Base-by-base conservation (phyloP, 2,888 invertebrate genomes). In the Lissocephala sabroskyi region DNA sequence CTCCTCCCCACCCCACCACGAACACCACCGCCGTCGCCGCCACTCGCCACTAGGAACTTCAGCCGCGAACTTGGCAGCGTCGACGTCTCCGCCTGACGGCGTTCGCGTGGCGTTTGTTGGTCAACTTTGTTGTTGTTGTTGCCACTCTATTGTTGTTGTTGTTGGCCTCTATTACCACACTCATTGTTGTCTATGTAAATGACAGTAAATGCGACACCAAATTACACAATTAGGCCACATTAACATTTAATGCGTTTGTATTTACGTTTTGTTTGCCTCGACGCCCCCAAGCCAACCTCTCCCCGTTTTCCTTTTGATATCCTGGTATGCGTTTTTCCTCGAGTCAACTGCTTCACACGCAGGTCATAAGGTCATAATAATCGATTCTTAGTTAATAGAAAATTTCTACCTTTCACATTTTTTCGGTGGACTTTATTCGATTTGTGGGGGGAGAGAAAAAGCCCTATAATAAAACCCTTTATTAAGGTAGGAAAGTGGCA, bases 191-290 rank as follows among this genome's bases (percentile, higher is more conserved):
- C 62, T 59, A 60, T 59, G 60, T 52, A 55, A 66, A 52, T 62
- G 56, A 62, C 60, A 62, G 55, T 53, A 59, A 76, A 63, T 58
- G 65, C 65, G 74, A 70, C 70, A 67, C 60, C 65, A 79, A 81
- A 78, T 80, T 76, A 79, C 74, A 73, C 74, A 79, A 80, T 79
- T 79, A 81, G 80, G 62, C 79, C 63, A 65, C 67, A 81, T 81
- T 79, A 80, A 35, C 35, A 35, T 35, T 35, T 35, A 35, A 35
- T 35, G 35, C 35, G 7, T 35, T n/a, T 10, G 16, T 17, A 26
- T 19, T 36, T 44, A 63, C 74, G 79, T 59, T 61, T 65, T 76
- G 79, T 78, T 71, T 71, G 55, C 79, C 32, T 23, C 23, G 23
- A 23, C 3, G n/a, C n/a, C n/a, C n/a, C n/a, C n/a, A n/a, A n/a